Evolutionary conservation across 2,113 vertebrate species (phyloP).

Genomic region (Alexandromys fortis): DNA sequence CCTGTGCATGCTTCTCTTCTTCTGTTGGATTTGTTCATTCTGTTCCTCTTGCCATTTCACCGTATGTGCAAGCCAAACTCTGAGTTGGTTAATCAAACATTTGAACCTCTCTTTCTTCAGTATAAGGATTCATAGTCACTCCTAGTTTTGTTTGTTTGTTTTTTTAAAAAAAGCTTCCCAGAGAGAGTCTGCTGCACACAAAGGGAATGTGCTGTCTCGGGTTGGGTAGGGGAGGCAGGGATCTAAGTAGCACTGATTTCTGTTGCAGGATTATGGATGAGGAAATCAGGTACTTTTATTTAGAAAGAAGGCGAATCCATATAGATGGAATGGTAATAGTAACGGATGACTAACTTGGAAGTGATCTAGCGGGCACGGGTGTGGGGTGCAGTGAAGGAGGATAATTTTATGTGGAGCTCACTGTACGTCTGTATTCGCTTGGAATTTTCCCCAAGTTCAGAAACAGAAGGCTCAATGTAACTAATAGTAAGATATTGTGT

Average conservation of each 20-base stretch:
- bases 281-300: neutral
- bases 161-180: neutral
- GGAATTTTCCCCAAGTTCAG: neutral
- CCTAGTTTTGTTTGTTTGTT: neutral
- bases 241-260: neutral
- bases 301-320: neutral
- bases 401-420: neutral
- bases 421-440: neutral
- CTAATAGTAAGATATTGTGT: neutral
- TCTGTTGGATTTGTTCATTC: neutral
- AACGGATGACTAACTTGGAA: slow-evolving; percentile 9
- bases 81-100: slow-evolving; percentile 43
- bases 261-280: neutral
- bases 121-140: neutral
- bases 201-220: neutral
- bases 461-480: neutral
- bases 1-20: rapidly evolving
- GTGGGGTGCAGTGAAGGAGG: neutral
- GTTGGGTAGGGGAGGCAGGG: neutral
- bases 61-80: neutral
- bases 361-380: neutral
- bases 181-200: neutral
- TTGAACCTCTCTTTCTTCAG: neutral
- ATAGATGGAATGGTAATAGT: neutral
- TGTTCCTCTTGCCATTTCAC: neutral